Percentiles rank a stretch among this genome's conserved stretches.
Conservation (phyloP, 2,113 vertebrate species). For the Ameiurus melas region DNA sequence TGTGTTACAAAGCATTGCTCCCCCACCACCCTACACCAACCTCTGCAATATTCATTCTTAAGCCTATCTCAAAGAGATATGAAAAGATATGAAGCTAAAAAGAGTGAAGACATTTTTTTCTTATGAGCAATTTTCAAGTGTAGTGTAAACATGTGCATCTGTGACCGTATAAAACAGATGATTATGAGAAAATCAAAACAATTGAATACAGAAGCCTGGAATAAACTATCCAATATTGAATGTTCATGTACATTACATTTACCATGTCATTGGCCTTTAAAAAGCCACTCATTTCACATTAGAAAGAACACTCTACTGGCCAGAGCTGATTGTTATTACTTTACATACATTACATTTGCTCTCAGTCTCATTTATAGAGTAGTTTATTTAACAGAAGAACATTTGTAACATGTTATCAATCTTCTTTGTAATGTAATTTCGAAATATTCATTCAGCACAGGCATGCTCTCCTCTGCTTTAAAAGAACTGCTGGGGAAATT, state of each 20-base stretch:
- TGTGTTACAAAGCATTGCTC: slow-evolving; percentile 53
- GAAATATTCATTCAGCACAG: not conserved
- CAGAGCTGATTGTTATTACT: slow-evolving; percentile 17
- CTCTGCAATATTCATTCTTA: slow-evolving; percentile 53
- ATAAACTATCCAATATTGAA: not conserved
- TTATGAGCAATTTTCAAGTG: not conserved
- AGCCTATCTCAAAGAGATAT: not conserved
- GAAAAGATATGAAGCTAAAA: not conserved
- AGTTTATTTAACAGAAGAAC: not conserved
- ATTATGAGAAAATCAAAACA: not conserved
- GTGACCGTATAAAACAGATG: not conserved
- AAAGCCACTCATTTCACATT: slow-evolving; percentile 18
- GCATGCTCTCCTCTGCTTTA: not conserved
- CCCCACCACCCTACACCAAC: slow-evolving; percentile 34
- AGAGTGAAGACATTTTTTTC: not conserved
- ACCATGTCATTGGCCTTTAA: not conserved
- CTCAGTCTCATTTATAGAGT: not conserved
- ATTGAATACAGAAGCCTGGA: not conserved
- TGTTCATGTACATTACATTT: not conserved
- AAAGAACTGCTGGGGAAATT: not conserved
- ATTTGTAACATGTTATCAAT: not conserved
- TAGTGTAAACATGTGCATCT: not conserved
- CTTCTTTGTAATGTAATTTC: not conserved
- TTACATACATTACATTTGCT: not conserved
- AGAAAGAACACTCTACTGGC: not conserved